Evolutionary conservation across 37 sponge, comb jelly and placozoan genomes (phyloP), one percentile per base, ranked within the genome.

Genomic region (Axinella damicornis): DNA sequence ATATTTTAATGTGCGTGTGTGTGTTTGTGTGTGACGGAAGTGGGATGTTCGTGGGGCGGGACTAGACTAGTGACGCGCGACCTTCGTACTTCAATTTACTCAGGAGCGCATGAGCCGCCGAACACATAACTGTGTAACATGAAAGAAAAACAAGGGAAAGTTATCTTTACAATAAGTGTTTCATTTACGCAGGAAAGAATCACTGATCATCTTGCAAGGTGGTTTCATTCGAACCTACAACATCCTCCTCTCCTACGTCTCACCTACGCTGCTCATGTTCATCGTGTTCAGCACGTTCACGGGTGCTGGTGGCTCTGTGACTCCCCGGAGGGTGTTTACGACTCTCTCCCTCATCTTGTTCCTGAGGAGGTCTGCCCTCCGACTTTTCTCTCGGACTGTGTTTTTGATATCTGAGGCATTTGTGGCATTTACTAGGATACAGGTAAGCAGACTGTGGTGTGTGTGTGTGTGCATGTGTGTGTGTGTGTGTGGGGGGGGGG

Each of bases 261-360:
- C 71, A 12, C 53, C 71, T 18, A 57, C 60, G 27, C 13, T 78
- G 0, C 12, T 86, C 31, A 71, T 58, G 53, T 86, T 41, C 63
- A 21, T 77, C 1, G 33, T 70, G 53, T 86, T 86, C 53, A 32
- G 72, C 24, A 36, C 37, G 21, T 86, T 71, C 28, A 53, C 79
- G 4, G 79, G 59, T 17, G 46, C 71, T 22, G 86, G 86, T 59
- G 77, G 69, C 2, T 12, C 1, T 4, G 41, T 85, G 28, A 77
- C 77, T 1, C 76, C 84, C 35, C 73, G 74, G 76, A 52, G 30
- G 33, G 55, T 84, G 33, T 84, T 84, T 66, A 75, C 85, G 25
- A 69, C 63, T n/a, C 69, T 85, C 69, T 76, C 77, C 55, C 57
- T 85, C 37, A 39, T 76, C 46, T 24, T 56, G 20, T 17, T 27